These are phyloP conservation scores for Promerops cafer DNA, from an alignment of 2,113 vertebrate species.

Conservation along the genomic window DNA sequence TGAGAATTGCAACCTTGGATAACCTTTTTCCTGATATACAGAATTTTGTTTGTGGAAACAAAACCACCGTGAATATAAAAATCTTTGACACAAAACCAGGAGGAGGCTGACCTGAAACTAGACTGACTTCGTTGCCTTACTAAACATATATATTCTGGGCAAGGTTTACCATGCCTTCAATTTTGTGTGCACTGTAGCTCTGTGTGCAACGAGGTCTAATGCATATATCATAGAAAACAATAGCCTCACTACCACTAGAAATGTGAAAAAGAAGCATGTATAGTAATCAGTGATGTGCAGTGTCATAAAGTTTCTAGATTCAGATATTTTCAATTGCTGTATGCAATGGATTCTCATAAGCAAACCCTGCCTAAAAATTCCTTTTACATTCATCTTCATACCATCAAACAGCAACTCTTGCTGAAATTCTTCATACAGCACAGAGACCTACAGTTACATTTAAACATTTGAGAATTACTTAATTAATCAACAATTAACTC, in stretches of 20 bases:
- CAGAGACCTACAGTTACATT: background rate
- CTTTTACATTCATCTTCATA: background rate
- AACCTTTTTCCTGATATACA: background rate
- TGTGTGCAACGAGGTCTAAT: background rate
- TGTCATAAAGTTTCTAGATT: background rate
- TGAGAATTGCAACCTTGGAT: background rate
- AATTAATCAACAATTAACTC: background rate
- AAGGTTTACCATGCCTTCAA: background rate
- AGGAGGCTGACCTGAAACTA: background rate
- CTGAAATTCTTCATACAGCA: background rate
- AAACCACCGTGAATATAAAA: background rate
- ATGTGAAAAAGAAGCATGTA: accelerated
- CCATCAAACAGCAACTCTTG: background rate
- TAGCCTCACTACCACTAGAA: background rate
- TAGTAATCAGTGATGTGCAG: background rate
- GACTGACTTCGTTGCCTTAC: background rate
- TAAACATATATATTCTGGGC: background rate
- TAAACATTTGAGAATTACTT: background rate
- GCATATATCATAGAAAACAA: background rate
- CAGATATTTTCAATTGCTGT: background rate
- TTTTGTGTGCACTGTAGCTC: background rate
- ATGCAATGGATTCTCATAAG: background rate
- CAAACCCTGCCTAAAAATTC: background rate
- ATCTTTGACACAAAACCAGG: background rate
- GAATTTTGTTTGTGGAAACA: background rate